Evolutionary conservation across 1,140 invertebrate species (phyloP).

Genomic region (Stenopsyche tienmushanensis): DNA sequence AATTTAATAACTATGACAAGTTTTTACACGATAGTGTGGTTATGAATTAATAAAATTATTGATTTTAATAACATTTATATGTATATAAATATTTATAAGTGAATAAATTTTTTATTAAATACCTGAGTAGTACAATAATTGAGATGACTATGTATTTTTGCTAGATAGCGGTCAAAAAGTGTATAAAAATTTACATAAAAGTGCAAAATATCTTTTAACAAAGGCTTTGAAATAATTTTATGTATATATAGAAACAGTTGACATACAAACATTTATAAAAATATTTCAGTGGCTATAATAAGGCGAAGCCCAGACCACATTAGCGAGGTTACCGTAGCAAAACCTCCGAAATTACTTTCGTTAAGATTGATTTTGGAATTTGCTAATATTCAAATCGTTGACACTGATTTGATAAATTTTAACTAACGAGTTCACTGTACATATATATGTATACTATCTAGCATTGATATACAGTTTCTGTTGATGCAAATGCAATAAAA

Average conservation of each 20-base stretch:
- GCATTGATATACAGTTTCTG: background rate
- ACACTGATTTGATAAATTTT: background rate
- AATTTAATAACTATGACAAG: slow-evolving; percentile 23
- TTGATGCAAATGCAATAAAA: background rate
- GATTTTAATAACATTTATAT: slow-evolving; percentile 3
- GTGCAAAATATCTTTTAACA: slow-evolving; percentile 16
- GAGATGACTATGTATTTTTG: slow-evolving; percentile 5
- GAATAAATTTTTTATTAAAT: background rate
- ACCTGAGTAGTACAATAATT: background rate
- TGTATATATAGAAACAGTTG: background rate
- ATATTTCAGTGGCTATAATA: background rate
- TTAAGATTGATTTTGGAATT: background rate
- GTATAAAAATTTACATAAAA: slow-evolving; percentile 20
- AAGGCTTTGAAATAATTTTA: slow-evolving; percentile 4
- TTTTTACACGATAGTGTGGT: background rate
- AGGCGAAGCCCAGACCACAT: background rate
- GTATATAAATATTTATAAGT: slow-evolving; percentile 1
- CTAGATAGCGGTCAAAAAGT: slow-evolving; percentile 11
- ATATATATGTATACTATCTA: background rate
- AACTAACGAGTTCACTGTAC: background rate
- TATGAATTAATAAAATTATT: slow-evolving; percentile 2
- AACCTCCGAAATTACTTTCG: background rate
- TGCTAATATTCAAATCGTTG: background rate
- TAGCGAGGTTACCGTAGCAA: background rate
- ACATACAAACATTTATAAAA: background rate